These are phyloP conservation scores for Phymanthus crucifer DNA, from an alignment of 92 coral and sea anemone species.

Conservation along the genomic window DNA sequence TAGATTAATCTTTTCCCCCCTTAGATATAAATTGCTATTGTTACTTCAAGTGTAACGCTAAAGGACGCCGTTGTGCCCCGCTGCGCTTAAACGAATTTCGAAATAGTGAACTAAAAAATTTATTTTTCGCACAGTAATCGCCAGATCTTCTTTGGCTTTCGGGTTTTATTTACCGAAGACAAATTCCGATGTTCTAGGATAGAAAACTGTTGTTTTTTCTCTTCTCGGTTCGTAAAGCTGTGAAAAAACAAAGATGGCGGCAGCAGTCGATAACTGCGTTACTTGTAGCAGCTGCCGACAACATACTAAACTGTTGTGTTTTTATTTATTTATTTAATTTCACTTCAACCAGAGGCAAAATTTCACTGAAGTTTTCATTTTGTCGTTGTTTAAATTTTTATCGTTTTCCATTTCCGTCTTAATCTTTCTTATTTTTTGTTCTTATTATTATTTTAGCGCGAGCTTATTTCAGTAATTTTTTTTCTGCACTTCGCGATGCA, in stretches of 20 bases:
- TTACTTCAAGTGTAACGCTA: neutral
- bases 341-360: neutral
- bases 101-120: neutral
- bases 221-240: too few relatives aligned
- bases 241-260: neutral
- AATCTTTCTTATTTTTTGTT: neutral
- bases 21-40: conserved; percentile 1
- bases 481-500: too few relatives aligned
- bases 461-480: too few relatives aligned
- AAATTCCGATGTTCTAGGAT: too few relatives aligned
- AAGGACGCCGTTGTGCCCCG: neutral
- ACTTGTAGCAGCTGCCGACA: neutral
- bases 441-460: neutral
- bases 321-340: neutral
- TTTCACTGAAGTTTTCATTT: neutral
- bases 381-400: neutral
- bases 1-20: neutral
- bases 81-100: neutral
- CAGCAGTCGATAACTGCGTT: neutral
- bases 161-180: neutral
- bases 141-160: too few relatives aligned
- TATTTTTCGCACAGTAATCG: neutral
- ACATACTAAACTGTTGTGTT: neutral
- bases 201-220: too few relatives aligned
- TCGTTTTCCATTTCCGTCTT: neutral